phyloP scores from a whole-genome alignment of 2,113 vertebrate species.

The Nasalis larvatus region DNA sequence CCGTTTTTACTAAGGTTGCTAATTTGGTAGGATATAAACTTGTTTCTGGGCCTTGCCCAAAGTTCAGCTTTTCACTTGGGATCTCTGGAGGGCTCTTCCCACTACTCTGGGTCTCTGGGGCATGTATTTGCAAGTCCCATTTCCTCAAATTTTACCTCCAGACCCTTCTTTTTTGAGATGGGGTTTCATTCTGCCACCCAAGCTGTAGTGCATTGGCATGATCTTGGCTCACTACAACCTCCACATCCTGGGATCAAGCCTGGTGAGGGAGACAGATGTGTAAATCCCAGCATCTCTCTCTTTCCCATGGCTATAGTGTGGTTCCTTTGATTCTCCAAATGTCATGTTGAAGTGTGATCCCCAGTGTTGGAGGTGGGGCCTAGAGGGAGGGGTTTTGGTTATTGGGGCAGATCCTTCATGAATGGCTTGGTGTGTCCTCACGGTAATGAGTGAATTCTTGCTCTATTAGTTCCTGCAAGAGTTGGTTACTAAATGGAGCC shows the following conservation, averaged over 20 bases:
- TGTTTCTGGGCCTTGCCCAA: background rate
- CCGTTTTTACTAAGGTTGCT: background rate
- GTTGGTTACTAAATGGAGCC: background rate
- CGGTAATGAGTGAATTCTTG: background rate
- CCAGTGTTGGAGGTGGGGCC: background rate
- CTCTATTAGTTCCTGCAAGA: background rate
- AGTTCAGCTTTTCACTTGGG: background rate
- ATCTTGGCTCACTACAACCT: too few relatives aligned
- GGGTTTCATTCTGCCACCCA: too few relatives aligned
- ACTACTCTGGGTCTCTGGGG: background rate
- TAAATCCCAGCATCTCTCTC: background rate
- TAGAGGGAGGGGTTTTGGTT: background rate
- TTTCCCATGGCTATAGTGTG: accelerated
- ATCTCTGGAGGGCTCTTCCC: background rate
- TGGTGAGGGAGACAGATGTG: background rate
- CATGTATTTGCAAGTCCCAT: too few relatives aligned
- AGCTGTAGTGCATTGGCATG: too few relatives aligned
- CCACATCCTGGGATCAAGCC: background rate
- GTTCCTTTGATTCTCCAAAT: background rate
- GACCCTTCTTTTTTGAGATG: background rate
- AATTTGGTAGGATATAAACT: background rate
- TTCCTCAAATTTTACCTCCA: background rate
- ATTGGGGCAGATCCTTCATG: background rate
- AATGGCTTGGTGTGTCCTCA: background rate
- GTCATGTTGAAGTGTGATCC: background rate